Conservation (phyloP, 1,140 invertebrate species). For the Gonatopus flavifemur region DNA sequence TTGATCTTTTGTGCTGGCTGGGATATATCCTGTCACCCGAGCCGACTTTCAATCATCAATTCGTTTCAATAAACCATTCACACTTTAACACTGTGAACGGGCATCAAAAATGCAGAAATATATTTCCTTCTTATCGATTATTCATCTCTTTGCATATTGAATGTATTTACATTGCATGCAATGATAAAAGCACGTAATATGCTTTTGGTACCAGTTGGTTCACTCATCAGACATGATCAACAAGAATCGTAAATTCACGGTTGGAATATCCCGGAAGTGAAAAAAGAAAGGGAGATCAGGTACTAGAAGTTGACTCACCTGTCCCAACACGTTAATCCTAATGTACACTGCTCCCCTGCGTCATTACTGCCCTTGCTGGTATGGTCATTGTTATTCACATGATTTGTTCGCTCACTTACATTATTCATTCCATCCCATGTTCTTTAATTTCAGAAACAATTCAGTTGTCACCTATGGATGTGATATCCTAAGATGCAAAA, state of each 20-base stretch:
- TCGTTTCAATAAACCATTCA: too few species aligned
- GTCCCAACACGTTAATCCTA: slow-evolving; percentile 17
- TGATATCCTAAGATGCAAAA: too few species aligned
- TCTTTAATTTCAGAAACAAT: too few species aligned
- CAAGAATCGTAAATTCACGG: slow-evolving; percentile 45
- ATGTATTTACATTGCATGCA: too few species aligned
- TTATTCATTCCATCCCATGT: slow-evolving; percentile 2
- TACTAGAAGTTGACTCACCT: slow-evolving; percentile 44
- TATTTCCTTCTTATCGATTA: too few species aligned
- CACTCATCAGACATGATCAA: slow-evolving; percentile 22
- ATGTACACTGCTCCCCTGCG: slow-evolving; percentile 3
- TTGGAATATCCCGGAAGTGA: slow-evolving; percentile 39
- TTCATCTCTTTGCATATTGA: too few species aligned
- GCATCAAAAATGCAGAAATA: too few species aligned
- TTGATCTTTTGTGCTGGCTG: too few species aligned
- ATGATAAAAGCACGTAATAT: slow-evolving; percentile 10
- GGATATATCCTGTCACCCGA: too few species aligned
- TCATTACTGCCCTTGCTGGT: slow-evolving; percentile 2
- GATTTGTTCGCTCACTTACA: neutral
- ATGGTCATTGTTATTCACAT: neutral
- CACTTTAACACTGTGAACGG: too few species aligned
- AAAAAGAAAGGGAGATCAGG: slow-evolving; percentile 41
- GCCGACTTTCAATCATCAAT: too few species aligned
- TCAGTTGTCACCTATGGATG: too few species aligned
- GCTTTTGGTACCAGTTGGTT: slow-evolving; percentile 14